Conservation (phyloP, 2,888 invertebrate genomes). For the Isoperla grammatica region DNA sequence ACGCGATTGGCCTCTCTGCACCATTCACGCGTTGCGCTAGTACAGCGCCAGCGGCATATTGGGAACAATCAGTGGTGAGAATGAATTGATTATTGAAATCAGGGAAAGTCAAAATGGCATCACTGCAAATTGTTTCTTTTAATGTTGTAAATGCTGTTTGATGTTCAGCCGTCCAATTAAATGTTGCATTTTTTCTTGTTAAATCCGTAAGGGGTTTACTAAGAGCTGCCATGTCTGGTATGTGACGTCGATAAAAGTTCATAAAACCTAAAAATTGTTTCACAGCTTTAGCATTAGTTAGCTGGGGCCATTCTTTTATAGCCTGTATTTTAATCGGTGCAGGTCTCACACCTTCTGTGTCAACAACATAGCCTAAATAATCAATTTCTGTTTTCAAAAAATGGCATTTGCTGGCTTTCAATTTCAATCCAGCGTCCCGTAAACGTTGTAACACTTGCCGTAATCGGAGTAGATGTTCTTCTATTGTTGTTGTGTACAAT, state of each 20-base stretch:
- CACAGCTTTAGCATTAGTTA: slow-evolving; percentile 27
- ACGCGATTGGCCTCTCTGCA: slow-evolving; percentile 28
- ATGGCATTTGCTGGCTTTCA: slow-evolving; percentile 33
- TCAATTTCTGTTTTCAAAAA: slow-evolving; percentile 29
- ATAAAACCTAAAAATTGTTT: slow-evolving; percentile 35
- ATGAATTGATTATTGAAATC: slow-evolving; percentile 30
- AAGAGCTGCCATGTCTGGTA: slow-evolving; percentile 32
- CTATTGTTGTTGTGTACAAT: neutral
- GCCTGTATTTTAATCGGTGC: slow-evolving; percentile 33
- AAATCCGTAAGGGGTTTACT: slow-evolving; percentile 34
- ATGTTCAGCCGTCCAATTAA: slow-evolving; percentile 28
- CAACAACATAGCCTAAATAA: slow-evolving; percentile 35
- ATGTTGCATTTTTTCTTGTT: slow-evolving; percentile 30
- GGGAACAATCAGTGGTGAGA: slow-evolving; percentile 34
- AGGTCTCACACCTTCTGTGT: slow-evolving; percentile 31
- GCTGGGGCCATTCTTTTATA: slow-evolving; percentile 30
- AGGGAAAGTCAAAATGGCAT: slow-evolving; percentile 32
- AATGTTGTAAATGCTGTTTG: slow-evolving; percentile 29
- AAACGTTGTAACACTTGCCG: slow-evolving; percentile 28
- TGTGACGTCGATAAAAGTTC: slow-evolving; percentile 36
- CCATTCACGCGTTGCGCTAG: slow-evolving; percentile 31
- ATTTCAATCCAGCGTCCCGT: slow-evolving; percentile 26
- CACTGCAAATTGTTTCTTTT: slow-evolving; percentile 23
- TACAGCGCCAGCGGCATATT: slow-evolving; percentile 33
- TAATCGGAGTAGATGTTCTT: slow-evolving; percentile 28